Evolutionary conservation across 2,888 invertebrate species (phyloP).

Genomic region (Melipona bicolor): DNA sequence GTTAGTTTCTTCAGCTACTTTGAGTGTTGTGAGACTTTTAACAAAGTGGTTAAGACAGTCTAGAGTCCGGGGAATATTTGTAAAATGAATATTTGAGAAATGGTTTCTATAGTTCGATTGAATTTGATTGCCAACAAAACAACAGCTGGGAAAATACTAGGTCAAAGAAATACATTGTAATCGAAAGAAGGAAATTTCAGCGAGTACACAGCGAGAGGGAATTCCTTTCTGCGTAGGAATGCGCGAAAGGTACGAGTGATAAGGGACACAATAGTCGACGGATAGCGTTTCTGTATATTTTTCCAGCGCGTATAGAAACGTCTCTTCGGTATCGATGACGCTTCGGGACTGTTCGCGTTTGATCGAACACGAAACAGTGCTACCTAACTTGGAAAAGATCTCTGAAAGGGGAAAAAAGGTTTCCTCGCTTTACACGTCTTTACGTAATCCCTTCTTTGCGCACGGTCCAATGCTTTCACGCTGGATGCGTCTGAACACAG

Average conservation of each 20-base stretch:
- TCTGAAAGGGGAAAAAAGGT: conserved; percentile 1
- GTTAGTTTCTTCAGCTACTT: too few species aligned
- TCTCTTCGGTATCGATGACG: conserved; percentile 39
- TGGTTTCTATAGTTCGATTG: too few species aligned
- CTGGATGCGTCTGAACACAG: conserved; percentile 46
- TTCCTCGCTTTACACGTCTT: conserved; percentile 3
- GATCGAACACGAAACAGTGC: conserved; percentile 39
- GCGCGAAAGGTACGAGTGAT: conserved; percentile 31
- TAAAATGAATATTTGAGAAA: background rate
- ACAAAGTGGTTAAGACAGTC: background rate
- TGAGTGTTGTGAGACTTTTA: background rate
- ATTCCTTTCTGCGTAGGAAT: conserved; percentile 15
- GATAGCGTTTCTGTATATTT: conserved; percentile 35
- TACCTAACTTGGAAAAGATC: conserved; percentile 33
- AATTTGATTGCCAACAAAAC: too few species aligned
- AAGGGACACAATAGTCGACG: conserved; percentile 43
- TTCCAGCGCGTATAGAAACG: conserved; percentile 5
- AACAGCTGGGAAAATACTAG: too few species aligned
- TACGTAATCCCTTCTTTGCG: conserved; percentile 1
- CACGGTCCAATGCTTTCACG: background rate
- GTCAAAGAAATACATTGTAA: background rate
- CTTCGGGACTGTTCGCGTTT: conserved; percentile 36
- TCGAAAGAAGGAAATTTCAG: background rate
- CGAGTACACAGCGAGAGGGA: conserved; percentile 6
- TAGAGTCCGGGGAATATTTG: background rate